These are phyloP conservation scores for Carpatolechia fugitivella DNA, from an alignment of 2,888 invertebrate genomes.

Conservation along the genomic window DNA sequence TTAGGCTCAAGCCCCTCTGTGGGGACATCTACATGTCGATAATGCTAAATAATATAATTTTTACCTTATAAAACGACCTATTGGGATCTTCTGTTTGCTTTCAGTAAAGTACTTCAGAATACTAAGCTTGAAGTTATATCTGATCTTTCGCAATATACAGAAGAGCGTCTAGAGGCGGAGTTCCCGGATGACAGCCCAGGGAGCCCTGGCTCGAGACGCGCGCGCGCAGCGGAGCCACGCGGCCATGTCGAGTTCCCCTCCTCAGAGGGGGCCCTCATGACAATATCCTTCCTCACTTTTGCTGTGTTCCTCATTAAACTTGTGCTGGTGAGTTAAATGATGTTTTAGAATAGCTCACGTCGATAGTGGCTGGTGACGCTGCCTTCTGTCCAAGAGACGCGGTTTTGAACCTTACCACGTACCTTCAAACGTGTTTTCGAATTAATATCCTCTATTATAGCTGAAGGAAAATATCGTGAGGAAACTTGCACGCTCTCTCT, in stretches of 20 bases:
- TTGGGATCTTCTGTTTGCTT: neutral
- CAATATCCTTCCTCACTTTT: constrained; percentile 90
- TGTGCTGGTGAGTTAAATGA: constrained; percentile 84
- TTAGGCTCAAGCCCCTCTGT: too few relatives aligned
- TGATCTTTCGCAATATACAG: constrained; percentile 37
- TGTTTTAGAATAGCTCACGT: too few relatives aligned
- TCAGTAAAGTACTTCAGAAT: neutral
- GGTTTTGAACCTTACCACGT: too few relatives aligned
- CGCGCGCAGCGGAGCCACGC: constrained; percentile 46
- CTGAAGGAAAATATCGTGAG: too few relatives aligned
- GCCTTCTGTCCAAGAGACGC: too few relatives aligned
- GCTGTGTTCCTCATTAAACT: constrained; percentile 91
- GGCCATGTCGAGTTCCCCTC: constrained; percentile 87
- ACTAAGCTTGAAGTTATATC: neutral
- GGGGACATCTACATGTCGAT: too few relatives aligned
- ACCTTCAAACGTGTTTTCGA: too few relatives aligned
- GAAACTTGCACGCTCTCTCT: too few relatives aligned
- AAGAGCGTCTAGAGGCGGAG: constrained; percentile 63
- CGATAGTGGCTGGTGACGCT: too few relatives aligned
- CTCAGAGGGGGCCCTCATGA: constrained; percentile 88
- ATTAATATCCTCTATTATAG: too few relatives aligned
- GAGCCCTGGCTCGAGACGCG: constrained; percentile 22
- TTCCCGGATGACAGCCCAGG: constrained; percentile 62
- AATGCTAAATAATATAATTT: too few relatives aligned
- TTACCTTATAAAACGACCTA: too few relatives aligned